Evolutionary conservation across 2,888 invertebrate genomes (phyloP), one percentile per base, ranked within the genome.

Genomic region (Chloroclystis v-ata): DNA sequence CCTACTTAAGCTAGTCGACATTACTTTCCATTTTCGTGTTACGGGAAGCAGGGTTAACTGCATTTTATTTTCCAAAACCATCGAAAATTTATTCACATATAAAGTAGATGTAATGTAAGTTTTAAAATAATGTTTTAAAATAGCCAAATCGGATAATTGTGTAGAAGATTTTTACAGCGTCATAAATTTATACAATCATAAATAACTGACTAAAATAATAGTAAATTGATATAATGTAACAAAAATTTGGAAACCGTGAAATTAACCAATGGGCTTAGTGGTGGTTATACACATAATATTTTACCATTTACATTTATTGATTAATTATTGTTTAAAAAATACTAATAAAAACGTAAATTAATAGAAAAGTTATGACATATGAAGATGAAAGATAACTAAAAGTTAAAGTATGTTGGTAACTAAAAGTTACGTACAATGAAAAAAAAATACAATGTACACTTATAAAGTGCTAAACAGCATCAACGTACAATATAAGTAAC

Each of bases 1-100:
- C 10, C 10, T 10, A 35, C 14, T 16, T 33, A 13, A 33, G 16
- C 24, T 10, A 30, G 12, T n/a, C 20, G 5, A 33, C 1, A 30
- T 49, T 45, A 29, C 8, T 38, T 39, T 38, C 16, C 38, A 56
- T 54, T 51, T 52, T 49, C 42, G 47, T 48, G 39, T 56, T 37
- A 66, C 70, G 68, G 71, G 49, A 71, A 70, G 68, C 70, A 72
- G 70, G 69, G 70, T 72, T 65, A 25, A 55, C 68, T 67, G 71
- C 70, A 57, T 54, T 49, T 45, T 43, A 45, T 52, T 43, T 56
- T 47, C 35, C 30, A 57, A 54, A 44, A 12, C 40, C 30, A 51
- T 48, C 28, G 10, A 42, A 40, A 48, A 10, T 45, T 41, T 30
- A 54, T 47, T 47, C 38, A 47, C 37, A 45, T 47, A 39, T 51